phyloP scores from a whole-genome alignment of 2,113 vertebrate genomes.

The Andinoacara biseriatus region DNA sequence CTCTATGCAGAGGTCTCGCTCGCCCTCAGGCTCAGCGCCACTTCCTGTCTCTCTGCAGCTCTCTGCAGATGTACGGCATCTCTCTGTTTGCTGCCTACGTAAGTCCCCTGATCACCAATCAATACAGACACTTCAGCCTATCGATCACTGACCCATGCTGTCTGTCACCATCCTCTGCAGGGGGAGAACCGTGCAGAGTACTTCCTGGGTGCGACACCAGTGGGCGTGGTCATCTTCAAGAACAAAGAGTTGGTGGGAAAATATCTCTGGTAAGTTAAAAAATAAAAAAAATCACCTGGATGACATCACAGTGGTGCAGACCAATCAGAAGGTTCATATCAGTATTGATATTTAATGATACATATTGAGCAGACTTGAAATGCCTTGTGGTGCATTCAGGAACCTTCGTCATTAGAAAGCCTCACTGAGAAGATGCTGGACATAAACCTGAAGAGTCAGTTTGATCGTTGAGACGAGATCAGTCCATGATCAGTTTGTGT shows the following conservation, averaged over 20 bases:
- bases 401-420: no score
- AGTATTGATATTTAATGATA: neutral
- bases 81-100: conserved; percentile 92
- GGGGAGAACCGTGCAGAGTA: conserved; percentile 92
- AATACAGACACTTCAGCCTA: neutral
- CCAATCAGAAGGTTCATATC: neutral
- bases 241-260: conserved; percentile 94
- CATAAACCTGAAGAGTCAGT: no score
- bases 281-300: neutral
- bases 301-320: neutral
- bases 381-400: neutral
- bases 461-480: no score
- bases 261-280: conserved; percentile 88
- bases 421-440: no score
- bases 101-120: conserved; percentile 59
- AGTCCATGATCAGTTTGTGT: no score
- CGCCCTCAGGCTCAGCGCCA: conserved; percentile 86
- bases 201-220: conserved; percentile 90
- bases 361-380: neutral
- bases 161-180: conserved; percentile 60
- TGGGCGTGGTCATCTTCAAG: conserved; percentile 91
- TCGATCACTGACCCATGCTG: neutral
- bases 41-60: conserved; percentile 87
- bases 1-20: conserved; percentile 70
- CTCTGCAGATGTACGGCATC: conserved; percentile 93